phyloP scores from a whole-genome alignment of 37 sponge, comb jelly and placozoan species.

The Lycopodina hypogea region DNA sequence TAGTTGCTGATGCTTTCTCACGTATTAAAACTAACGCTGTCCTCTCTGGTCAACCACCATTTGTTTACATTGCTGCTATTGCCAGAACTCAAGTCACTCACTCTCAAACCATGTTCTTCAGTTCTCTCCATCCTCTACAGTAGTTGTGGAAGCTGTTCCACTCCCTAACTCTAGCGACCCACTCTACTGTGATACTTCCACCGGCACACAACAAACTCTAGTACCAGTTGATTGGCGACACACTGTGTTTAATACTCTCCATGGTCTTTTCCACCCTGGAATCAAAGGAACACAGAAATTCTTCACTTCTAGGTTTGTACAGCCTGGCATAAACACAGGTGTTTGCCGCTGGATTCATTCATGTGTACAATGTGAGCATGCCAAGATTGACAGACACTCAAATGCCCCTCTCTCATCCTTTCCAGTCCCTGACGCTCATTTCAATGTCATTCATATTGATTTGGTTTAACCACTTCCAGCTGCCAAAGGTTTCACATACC shows the following conservation, averaged over 20 bases:
- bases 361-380: conserved; percentile 55
- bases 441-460: conserved; percentile 61
- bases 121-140: conserved; percentile 32
- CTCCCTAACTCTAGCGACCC: conserved; percentile 19
- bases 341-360: conserved; percentile 44
- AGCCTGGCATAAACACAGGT: conserved; percentile 63
- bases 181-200: conserved; percentile 53
- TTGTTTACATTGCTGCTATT: conserved; percentile 30
- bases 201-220: conserved; percentile 1
- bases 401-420: conserved; percentile 33
- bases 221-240: conserved; percentile 41
- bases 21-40: conserved; percentile 56
- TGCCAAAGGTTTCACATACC: conserved; percentile 49
- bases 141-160: conserved; percentile 33
- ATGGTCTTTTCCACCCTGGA: conserved; percentile 60
- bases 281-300: conserved; percentile 63
- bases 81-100: conserved; percentile 41
- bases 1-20: conserved; percentile 64
- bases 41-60: conserved; percentile 19
- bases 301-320: conserved; percentile 55
- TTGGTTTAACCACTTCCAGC: conserved; percentile 66
- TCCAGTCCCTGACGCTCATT: conserved; percentile 44
- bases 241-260: conserved; percentile 59
- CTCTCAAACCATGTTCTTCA: conserved; percentile 36
- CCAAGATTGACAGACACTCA: conserved; percentile 63